Base-by-base conservation (phyloP, 1,140 invertebrate species). In the Pseudomyrmex sp. region DNA sequence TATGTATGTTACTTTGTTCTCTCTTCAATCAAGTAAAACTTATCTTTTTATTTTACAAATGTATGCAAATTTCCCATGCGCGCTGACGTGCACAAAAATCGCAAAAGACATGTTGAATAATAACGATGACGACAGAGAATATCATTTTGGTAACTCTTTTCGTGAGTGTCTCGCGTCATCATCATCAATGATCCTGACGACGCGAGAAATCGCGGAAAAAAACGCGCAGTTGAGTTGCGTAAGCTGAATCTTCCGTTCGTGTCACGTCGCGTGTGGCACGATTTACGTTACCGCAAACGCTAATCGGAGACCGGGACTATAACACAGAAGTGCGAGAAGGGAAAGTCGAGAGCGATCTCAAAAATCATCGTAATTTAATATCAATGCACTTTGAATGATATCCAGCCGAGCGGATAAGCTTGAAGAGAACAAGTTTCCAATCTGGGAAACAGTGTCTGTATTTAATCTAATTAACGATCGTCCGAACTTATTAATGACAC, bases 211-310 rank as follows among this genome's bases (percentile, higher is more conserved):
- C 44, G 7, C 13, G 54, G 65, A 70, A 79, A 69, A 79, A 72
- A 59, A 61, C 5, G 18, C 66, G 7, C 15, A 15, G 9, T 10
- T 10, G 15, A 70, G 3, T 72, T 80, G 66, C 52, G 50, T 72
- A 59, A 80, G 20, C 4, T n/a, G 35, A 79, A 46, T 48, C 15
- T 44, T 12, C 13, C 12, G 35, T 48, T 48, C 50, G 35, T 26
- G 26, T 69, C 75, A 58, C 15, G 50, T 56, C 9, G 13, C n/a
- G 46, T 35, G 35, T 35, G 5, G 35, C 35, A 1, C n/a, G 62
- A 77, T 77, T 66, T 77, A 66, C n/a, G 4, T 77, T 66, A 66
- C 13, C 50, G 18, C 74, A 66, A 35, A 66, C 46, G 9, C 12
- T 20, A 18, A 7, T 44, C 26, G 13, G 48, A 46, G 56, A 4